Percentiles rank a stretch among this genome's conserved stretches.
These are phyloP conservation scores for Caenorhabditis sp. DNA, from an alignment of 2,888 invertebrate species.

Conservation along the genomic window DNA sequence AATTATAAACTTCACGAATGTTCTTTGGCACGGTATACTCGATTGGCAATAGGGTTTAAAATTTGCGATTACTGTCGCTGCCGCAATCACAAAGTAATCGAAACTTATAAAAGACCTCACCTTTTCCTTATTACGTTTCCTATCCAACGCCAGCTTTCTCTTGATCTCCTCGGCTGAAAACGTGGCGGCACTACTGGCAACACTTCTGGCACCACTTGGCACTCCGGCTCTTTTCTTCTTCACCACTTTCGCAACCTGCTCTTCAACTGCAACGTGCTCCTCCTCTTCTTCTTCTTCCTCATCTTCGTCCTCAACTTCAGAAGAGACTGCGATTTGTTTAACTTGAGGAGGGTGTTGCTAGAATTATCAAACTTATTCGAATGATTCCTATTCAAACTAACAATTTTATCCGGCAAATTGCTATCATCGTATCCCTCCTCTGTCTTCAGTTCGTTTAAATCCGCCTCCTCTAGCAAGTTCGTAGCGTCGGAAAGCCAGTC, in stretches of 20 bases:
- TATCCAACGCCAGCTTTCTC: slow-evolving; percentile 75
- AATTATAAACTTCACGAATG: background rate
- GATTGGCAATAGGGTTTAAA: too few species aligned
- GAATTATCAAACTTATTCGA: slow-evolving; percentile 12
- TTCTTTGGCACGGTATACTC: too few species aligned
- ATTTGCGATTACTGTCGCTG: too few species aligned
- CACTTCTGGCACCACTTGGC: slow-evolving; percentile 55
- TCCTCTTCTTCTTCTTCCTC: slow-evolving; percentile 52
- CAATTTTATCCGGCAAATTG: slow-evolving; percentile 51
- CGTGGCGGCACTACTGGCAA: slow-evolving; percentile 72
- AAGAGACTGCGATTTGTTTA: slow-evolving; percentile 13
- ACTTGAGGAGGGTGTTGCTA: slow-evolving; percentile 31
- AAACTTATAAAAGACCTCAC: slow-evolving; percentile 43
- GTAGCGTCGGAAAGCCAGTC: slow-evolving; percentile 78
- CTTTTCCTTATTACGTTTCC: slow-evolving; percentile 78
- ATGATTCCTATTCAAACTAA: background rate
- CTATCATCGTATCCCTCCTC: slow-evolving; percentile 65
- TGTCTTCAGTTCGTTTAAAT: slow-evolving; percentile 32
- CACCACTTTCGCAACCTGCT: slow-evolving; percentile 41
- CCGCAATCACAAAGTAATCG: too few species aligned
- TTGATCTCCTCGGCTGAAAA: slow-evolving; percentile 80
- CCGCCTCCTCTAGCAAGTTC: slow-evolving; percentile 70
- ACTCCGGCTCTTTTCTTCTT: slow-evolving; percentile 30
- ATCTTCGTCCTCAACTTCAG: slow-evolving; percentile 18
- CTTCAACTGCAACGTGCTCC: slow-evolving; percentile 48